Evolutionary conservation across 2,113 vertebrate genomes (phyloP).

Genomic region (Rhinogobius similis): DNA sequence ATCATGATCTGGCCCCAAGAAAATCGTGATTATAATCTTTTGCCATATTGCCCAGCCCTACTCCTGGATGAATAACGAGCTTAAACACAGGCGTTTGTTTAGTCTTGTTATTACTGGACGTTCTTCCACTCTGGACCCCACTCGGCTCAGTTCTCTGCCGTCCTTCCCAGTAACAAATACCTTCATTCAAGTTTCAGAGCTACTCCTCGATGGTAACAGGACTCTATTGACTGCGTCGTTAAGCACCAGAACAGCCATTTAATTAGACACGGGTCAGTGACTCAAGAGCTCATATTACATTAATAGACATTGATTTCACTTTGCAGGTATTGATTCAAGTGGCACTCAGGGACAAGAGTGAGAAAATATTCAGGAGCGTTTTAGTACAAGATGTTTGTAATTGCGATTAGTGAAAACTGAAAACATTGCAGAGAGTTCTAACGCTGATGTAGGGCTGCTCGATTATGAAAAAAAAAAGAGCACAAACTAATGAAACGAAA

Average conservation of each 20-base stretch:
- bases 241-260: constrained; percentile 23
- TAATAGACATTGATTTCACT: constrained; percentile 43
- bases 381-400: not conserved
- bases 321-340: constrained; percentile 35
- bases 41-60: too few species aligned
- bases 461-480: too few species aligned
- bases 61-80: too few species aligned
- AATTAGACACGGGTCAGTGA: constrained; percentile 45
- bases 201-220: not conserved
- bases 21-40: too few species aligned
- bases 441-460: too few species aligned
- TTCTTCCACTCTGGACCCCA: too few species aligned
- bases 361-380: not conserved
- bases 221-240: constrained; percentile 6
- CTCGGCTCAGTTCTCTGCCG: too few species aligned
- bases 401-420: constrained; percentile 5
- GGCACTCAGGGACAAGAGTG: constrained; percentile 10
- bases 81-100: too few species aligned
- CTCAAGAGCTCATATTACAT: constrained; percentile 39
- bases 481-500: too few species aligned
- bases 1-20: too few species aligned
- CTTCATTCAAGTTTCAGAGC: not conserved
- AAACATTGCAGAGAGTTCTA: not conserved
- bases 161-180: not conserved
- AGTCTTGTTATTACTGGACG: too few species aligned